Base-by-base conservation (phyloP, 2,113 vertebrate genomes). In the Pollimyrus isidori region DNA sequence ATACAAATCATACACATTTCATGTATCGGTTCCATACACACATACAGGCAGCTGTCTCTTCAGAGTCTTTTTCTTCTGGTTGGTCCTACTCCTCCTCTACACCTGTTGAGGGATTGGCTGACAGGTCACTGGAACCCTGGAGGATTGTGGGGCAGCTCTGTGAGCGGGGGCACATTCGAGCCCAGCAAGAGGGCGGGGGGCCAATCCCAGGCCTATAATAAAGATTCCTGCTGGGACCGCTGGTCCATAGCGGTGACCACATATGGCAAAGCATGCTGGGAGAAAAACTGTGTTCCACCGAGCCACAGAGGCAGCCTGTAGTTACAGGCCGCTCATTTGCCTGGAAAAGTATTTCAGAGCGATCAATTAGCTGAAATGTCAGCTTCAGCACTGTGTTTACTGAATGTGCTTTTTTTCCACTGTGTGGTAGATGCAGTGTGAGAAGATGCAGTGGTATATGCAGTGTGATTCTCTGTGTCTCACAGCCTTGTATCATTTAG, bases 251-350 rank as follows among this genome's bases (percentile, higher is more conserved):
- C 23, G 6, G 13, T n/a, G 52, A 62, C 88, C 88, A 19, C 52
- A 30, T 42, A 10, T 30, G 26, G 76, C 50, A 30, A 52, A 19
- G 88, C 88, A 89, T 84, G 49, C 88, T 62, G 88, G 88, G 88
- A 89, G 35, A 84, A 58, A 65, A 82, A 4, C 21, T 2, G 35
- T n/a, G 73, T 89, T 52, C 62, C 80, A 45, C 88, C 15, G 46
- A 89, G 88, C 88, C 88, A 46, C 88, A 89, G 88, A n/a, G 76
- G 7, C 39, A 89, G 88, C 39, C 88, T 89, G 35, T 89, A 84
- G 73, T 89, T 89, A 83, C 30, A 42, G 80, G 26, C 88, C 7
- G 88, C 52, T 84, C 52, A 58, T 50, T 89, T 84, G 35, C 73
- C 76, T 58, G 19, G 52, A 80, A 73, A 84, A 83, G 62, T 84